A percentile compares a stretch with the other conserved stretches of the same genome.
These are phyloP conservation scores for Oncorhynchus nerka DNA, from an alignment of 2,113 vertebrate species.

Conservation along the genomic window DNA sequence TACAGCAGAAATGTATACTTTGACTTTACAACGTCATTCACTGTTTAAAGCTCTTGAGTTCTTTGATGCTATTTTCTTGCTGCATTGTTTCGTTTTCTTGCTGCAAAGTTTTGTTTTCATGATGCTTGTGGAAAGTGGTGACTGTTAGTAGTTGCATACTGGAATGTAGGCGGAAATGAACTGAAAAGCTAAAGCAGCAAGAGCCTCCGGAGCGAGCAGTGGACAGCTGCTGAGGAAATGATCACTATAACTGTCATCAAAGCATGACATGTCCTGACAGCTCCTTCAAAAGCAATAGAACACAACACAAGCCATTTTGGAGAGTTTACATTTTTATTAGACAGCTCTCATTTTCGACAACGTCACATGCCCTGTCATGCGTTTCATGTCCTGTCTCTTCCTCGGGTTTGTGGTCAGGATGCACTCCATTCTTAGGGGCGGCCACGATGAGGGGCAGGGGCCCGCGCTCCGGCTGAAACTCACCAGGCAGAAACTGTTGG, in stretches of 20 bases:
- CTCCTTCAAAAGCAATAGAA: neutral
- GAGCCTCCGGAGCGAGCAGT: neutral
- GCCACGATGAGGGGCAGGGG: constrained; percentile 85
- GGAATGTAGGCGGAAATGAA: neutral
- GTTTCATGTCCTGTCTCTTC: constrained; percentile 83
- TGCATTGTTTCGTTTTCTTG: too few relatives aligned
- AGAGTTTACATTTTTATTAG: neutral
- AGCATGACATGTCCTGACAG: neutral
- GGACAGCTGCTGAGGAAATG: neutral
- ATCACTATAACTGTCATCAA: neutral
- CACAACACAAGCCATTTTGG: neutral
- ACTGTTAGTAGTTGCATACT: neutral
- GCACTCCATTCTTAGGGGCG: constrained; percentile 62
- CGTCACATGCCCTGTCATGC: neutral
- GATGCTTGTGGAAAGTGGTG: neutral
- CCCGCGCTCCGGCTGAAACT: constrained; percentile 82
- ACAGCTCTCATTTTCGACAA: neutral
- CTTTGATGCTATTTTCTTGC: neutral
- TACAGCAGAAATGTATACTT: neutral
- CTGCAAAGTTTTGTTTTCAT: neutral
- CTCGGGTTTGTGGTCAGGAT: constrained; percentile 69
- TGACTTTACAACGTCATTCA: neutral
- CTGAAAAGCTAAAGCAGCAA: neutral
- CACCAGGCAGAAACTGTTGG: constrained; percentile 84
- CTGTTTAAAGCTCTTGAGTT: neutral